Evolutionary conservation across 2,888 invertebrate genomes (phyloP).

Genomic region (Nemotelus pantherinus): DNA sequence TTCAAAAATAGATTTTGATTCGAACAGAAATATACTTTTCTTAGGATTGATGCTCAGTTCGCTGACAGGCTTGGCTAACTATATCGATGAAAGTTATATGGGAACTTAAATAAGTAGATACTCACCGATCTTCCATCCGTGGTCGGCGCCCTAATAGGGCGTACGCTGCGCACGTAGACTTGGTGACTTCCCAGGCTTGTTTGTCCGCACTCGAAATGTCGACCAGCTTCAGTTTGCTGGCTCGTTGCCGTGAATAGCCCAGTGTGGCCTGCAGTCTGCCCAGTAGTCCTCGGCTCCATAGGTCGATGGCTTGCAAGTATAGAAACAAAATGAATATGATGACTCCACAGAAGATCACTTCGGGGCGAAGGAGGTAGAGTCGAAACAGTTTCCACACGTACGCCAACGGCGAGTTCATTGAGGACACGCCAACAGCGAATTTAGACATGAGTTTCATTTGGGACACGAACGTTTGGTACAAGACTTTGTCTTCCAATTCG

Average conservation of each 20-base stretch:
- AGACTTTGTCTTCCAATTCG: constrained; percentile 88
- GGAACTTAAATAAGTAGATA: constrained; percentile 21
- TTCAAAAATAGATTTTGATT: not conserved
- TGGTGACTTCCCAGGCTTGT: constrained; percentile 80
- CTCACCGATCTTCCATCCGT: constrained; percentile 89
- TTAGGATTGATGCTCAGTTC: not conserved
- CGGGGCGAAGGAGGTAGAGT: constrained; percentile 81
- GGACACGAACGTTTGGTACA: constrained; percentile 87
- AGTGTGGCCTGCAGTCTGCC: constrained; percentile 64
- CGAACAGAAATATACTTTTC: not conserved
- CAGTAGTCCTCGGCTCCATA: constrained; percentile 81
- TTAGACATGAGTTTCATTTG: constrained; percentile 87
- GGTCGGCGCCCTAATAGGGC: constrained; percentile 90
- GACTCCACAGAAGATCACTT: constrained; percentile 78
- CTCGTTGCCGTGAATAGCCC: constrained; percentile 57
- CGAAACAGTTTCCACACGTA: constrained; percentile 84
- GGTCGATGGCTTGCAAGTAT: constrained; percentile 84
- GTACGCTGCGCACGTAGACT: constrained; percentile 82
- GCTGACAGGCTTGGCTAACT: not conserved
- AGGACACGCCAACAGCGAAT: constrained; percentile 79
- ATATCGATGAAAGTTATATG: not conserved
- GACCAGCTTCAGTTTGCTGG: constrained; percentile 56
- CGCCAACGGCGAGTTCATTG: constrained; percentile 76
- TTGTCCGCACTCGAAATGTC: constrained; percentile 63
- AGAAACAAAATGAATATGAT: constrained; percentile 77